Conservation (phyloP, 2,113 vertebrate genomes). For the Equus quagga region DNA sequence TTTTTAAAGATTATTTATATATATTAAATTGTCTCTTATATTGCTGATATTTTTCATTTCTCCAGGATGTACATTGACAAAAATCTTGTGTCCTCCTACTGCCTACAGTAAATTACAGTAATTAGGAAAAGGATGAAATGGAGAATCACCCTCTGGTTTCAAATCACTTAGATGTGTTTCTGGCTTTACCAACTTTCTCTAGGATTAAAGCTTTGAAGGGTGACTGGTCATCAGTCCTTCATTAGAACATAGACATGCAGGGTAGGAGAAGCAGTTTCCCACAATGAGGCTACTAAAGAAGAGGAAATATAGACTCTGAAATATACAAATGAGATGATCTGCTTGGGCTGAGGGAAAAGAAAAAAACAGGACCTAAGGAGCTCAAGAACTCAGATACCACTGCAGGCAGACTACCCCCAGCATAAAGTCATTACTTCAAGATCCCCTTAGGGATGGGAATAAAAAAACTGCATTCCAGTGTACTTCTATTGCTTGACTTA, state of each 20-base stretch:
- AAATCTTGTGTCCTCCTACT: neutral
- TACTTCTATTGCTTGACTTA: neutral
- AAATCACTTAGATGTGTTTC: neutral
- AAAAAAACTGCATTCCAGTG: neutral
- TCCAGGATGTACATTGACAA: neutral
- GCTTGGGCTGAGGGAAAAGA: neutral
- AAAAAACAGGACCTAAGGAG: neutral
- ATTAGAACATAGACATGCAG: neutral
- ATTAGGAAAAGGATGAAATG: neutral
- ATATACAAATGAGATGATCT: neutral
- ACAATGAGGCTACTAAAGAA: neutral
- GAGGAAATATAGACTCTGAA: neutral
- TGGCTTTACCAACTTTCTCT: neutral
- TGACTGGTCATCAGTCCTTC: neutral
- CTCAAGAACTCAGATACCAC: neutral
- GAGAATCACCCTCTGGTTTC: neutral
- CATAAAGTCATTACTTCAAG: neutral
- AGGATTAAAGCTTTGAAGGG: conserved; percentile 7
- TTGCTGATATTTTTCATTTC: neutral
- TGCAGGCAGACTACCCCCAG: neutral
- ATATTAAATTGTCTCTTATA: neutral
- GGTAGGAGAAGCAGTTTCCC: neutral
- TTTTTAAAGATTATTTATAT: conserved; percentile 22
- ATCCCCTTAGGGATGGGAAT: neutral
- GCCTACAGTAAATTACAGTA: conserved; percentile 13